Evolutionary conservation across 2,113 vertebrate species (phyloP).

Genomic region (Forbesichthys papilliferus): DNA sequence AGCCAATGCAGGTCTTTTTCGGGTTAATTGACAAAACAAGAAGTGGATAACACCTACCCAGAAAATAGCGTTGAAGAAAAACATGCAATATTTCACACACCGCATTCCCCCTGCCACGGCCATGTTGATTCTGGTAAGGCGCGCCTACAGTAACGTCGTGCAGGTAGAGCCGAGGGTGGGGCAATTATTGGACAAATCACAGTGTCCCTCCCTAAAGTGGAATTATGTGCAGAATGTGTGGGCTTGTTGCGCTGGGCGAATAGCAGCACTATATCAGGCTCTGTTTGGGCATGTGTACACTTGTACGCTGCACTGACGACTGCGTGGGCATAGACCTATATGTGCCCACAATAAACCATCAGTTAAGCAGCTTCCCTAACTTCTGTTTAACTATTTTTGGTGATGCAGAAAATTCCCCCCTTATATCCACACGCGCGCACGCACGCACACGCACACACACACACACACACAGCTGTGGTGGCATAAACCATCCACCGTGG

Average conservation of each 20-base stretch:
- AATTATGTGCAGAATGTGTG: neutral
- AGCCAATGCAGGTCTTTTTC: neutral
- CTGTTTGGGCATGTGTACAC: slow-evolving; percentile 40
- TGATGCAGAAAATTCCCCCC: neutral
- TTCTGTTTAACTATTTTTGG: neutral
- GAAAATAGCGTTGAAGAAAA: slow-evolving; percentile 71
- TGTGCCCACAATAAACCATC: neutral
- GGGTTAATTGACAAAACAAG: neutral
- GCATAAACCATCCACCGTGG: neutral
- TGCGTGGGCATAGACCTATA: slow-evolving; percentile 6
- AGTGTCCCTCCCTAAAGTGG: neutral
- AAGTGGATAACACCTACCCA: slow-evolving; percentile 69
- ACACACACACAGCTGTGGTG: neutral
- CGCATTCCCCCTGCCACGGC: slow-evolving; percentile 60
- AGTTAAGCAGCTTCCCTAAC: too few relatives aligned
- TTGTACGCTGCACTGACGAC: neutral
- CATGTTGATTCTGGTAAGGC: slow-evolving; percentile 49
- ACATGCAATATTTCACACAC: slow-evolving; percentile 75
- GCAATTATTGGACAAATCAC: slow-evolving; percentile 9
- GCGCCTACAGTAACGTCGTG: slow-evolving; percentile 37
- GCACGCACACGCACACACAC: neutral
- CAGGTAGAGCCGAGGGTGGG: slow-evolving; percentile 31
- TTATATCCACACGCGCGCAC: neutral
- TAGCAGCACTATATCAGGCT: slow-evolving; percentile 18
- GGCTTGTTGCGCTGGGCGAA: neutral